A percentile compares a stretch with the other conserved stretches of the same genome.
phyloP scores from a whole-genome alignment of 2,113 vertebrate species.

The Sclerurus mexicanus region DNA sequence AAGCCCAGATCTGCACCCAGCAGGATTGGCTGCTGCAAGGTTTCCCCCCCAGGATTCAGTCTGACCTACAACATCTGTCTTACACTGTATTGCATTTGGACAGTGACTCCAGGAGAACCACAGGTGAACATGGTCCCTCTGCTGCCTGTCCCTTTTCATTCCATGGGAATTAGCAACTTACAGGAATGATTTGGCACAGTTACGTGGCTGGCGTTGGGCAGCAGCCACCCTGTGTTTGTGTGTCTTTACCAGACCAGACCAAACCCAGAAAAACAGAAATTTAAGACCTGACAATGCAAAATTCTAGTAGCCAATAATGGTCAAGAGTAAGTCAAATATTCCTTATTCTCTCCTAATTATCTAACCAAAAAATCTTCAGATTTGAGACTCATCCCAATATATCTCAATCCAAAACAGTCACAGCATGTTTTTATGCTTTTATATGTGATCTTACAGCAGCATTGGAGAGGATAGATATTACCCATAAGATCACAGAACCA shows the following conservation, averaged over 20 bases:
- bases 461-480: too few relatives aligned
- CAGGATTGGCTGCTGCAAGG: not conserved
- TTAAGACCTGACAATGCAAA: not conserved
- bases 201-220: not conserved
- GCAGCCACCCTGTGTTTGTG: not conserved
- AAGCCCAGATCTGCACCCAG: not conserved
- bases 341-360: not conserved
- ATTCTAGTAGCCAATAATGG: not conserved
- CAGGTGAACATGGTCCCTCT: not conserved
- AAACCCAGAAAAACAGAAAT: not conserved
- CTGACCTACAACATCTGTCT: not conserved
- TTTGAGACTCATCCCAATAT: not conserved
- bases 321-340: not conserved
- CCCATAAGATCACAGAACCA: not conserved
- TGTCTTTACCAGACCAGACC: not conserved
- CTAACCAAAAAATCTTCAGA: not conserved
- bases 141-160: not conserved
- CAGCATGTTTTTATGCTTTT: not conserved
- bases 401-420: not conserved
- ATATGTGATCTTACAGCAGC: fast-evolving
- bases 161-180: not conserved
- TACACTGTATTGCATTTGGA: not conserved
- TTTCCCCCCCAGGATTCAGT: not conserved
- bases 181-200: not conserved
- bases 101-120: not conserved